A percentile compares a stretch with the other conserved stretches of the same genome.
Conservation (phyloP, 23 tunicate genomes). For the Clavelina lepadiformis region DNA sequence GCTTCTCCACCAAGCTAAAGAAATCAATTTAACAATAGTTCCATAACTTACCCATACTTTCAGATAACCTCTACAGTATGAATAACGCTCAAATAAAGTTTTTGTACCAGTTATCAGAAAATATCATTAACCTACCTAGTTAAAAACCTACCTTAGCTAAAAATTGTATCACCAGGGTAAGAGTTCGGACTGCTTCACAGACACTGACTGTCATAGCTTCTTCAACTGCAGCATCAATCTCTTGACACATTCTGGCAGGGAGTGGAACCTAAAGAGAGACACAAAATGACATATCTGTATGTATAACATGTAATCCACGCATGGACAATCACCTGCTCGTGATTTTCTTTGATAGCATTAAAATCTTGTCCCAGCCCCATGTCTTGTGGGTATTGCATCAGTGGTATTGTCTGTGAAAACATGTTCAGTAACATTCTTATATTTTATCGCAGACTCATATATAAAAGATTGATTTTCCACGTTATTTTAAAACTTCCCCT, state of each 20-base stretch:
- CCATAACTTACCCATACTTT: too few relatives aligned
- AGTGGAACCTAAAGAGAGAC: conserved; percentile 20
- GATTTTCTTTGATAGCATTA: not conserved
- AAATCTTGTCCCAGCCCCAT: conserved; percentile 35
- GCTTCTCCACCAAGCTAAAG: conserved; percentile 17
- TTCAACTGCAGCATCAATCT: conserved; percentile 14
- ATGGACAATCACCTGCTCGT: conserved; percentile 5
- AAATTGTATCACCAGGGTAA: conserved; percentile 36
- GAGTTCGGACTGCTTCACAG: conserved; percentile 53
- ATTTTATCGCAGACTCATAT: too few relatives aligned
- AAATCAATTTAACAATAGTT: not conserved
- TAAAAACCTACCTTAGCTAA: conserved; percentile 79
- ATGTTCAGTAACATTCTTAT: too few relatives aligned
- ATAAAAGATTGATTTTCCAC: too few relatives aligned
- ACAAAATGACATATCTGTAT: too few relatives aligned
- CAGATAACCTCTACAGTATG: too few relatives aligned
- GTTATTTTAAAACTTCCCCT: too few relatives aligned
- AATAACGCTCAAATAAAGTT: too few relatives aligned
- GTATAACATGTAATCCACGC: too few relatives aligned
- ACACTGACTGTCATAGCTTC: conserved; percentile 22
- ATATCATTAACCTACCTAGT: too few relatives aligned
- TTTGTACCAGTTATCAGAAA: too few relatives aligned
- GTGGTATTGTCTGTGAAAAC: conserved; percentile 35
- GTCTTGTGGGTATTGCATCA: conserved; percentile 56
- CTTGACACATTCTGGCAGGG: conserved; percentile 14